Base-by-base conservation (phyloP, 2,888 invertebrate species). In the Xestia ashworthii region DNA sequence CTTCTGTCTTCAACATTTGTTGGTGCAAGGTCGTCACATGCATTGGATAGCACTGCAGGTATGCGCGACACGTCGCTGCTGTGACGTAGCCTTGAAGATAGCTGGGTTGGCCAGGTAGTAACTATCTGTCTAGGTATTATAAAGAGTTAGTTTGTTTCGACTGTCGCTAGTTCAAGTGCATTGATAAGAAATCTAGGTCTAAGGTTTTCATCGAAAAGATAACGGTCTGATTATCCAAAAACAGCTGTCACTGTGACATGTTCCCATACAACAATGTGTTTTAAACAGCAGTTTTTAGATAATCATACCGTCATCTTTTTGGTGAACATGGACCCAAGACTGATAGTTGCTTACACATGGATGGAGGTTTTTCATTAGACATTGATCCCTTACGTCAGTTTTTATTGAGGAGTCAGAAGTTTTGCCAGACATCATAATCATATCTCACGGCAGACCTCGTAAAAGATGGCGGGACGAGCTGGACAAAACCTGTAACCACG, bases 31-130 rank as follows among this genome's bases (percentile, higher is more conserved):
- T 84, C 84, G 84, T 84, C 64, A 84, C 84, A 84, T 84, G 83
- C 83, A 84, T 84, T 41, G 81, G 81, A 84, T 81, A 81, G 78
- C 81, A 81, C 75, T 84, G 84, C 84, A 81, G 83, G 73, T 78
- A 84, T 84, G 83, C 84, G 81, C 75, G 81, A 65, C 77, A 68
- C 78, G 75, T 73, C 22, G 75, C 78, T 68, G 58, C 64, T 55
- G 71, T 75, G 77, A 78, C 71, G 60, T 81, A 77, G 68, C 84
- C 84, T 84, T 84, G 84, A 84, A 78, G 75, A 71, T 84, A 68
- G 48, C 67, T 81, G 53, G 58, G 74, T 73, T 84, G 50, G 48
- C 81, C 73, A 78, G 67, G 38, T 48, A 60, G 12, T 60, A 32
- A 25, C 55, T 62, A 71, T 11, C 48, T 5, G 44, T 25, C 38